These are phyloP conservation scores for Drosophila orosa DNA, from an alignment of 1,140 invertebrate genomes.

Conservation along the genomic window DNA sequence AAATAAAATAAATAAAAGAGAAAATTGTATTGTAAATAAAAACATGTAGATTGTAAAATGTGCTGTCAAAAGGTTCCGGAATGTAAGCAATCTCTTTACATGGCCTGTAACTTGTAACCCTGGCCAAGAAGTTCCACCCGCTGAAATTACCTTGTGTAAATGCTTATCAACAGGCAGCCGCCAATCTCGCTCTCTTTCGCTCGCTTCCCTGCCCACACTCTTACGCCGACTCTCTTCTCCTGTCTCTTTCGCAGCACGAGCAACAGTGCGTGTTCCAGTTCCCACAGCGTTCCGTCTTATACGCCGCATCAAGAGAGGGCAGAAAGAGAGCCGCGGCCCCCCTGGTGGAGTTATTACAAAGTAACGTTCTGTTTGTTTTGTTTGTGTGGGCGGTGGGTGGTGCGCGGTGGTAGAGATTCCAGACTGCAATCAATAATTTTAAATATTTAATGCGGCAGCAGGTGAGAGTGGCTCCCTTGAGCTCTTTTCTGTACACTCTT, in stretches of 20 bases:
- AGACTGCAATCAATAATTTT: conserved; percentile 82
- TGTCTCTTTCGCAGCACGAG: background rate
- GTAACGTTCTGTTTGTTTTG: conserved; percentile 71
- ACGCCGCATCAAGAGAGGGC: conserved; percentile 23
- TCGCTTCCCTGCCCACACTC: background rate
- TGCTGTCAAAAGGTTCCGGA: background rate
- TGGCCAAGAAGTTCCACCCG: conserved; percentile 15
- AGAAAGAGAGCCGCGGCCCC: conserved; percentile 1
- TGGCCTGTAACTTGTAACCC: background rate
- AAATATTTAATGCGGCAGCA: conserved; percentile 79
- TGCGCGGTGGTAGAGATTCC: conserved; percentile 21
- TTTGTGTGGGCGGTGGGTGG: conserved; percentile 39
- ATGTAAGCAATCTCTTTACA: conserved; percentile 1
- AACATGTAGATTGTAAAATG: conserved; percentile 3
- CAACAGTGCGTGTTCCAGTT: conserved; percentile 6
- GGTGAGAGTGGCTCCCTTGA: conserved; percentile 19
- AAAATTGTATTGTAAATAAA: background rate
- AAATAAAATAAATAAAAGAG: background rate
- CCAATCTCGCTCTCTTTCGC: background rate
- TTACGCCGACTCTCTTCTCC: background rate
- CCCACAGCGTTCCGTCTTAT: conserved; percentile 59
- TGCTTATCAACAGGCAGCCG: conserved; percentile 72
- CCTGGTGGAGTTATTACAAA: conserved; percentile 66
- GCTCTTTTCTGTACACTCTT: background rate
- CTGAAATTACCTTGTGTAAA: conserved; percentile 18